phyloP scores from a whole-genome alignment of 2,113 vertebrate genomes.

The Brachirus orientalis region DNA sequence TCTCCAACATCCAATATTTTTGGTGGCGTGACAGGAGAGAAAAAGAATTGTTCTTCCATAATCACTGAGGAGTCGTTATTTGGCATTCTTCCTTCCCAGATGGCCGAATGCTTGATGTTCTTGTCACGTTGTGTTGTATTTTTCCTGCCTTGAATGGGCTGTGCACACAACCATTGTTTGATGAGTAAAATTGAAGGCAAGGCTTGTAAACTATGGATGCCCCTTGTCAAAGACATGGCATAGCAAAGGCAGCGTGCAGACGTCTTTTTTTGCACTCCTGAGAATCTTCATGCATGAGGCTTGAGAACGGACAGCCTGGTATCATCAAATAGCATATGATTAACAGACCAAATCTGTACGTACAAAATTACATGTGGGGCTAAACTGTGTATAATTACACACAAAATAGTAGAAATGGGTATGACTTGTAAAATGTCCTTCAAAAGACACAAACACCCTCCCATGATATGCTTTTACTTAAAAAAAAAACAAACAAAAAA shows the following conservation, averaged over 20 bases:
- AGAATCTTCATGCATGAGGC: slow-evolving; percentile 59
- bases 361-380: no score
- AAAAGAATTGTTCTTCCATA: slow-evolving; percentile 63
- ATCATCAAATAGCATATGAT: background rate
- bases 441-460: no score
- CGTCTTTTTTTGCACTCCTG: slow-evolving; percentile 66
- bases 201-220: slow-evolving; percentile 81
- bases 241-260: slow-evolving; percentile 72
- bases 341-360: background rate
- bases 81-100: slow-evolving; percentile 75
- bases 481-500: no score
- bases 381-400: no score
- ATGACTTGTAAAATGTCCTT: no score
- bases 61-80: slow-evolving; percentile 76
- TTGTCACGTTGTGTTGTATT: slow-evolving; percentile 83
- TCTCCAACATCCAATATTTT: slow-evolving; percentile 41
- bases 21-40: slow-evolving; percentile 60
- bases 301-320: slow-evolving; percentile 29
- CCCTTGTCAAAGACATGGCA: slow-evolving; percentile 79
- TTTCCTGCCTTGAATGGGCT: slow-evolving; percentile 80
- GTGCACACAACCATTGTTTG: slow-evolving; percentile 85
- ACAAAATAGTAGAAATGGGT: no score
- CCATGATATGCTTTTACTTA: no score
- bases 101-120: slow-evolving; percentile 81
- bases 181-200: slow-evolving; percentile 86